Evolutionary conservation across 2,888 invertebrate species (phyloP), one percentile per base, ranked within the genome.

Genomic region (Bombylius major): DNA sequence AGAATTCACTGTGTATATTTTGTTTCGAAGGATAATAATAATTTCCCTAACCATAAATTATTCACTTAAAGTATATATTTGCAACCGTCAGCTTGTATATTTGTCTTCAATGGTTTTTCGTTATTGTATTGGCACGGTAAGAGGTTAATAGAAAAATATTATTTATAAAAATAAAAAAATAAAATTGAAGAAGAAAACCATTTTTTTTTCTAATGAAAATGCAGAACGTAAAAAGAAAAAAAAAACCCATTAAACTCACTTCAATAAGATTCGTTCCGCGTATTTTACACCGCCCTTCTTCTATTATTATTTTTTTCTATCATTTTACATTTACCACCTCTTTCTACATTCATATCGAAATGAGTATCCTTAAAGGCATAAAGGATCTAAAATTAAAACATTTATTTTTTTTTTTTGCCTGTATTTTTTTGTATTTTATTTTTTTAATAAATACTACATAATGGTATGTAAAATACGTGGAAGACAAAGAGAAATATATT

Each of bases 31-130:
- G 49, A 6, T 50, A 45, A 47, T 42, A 55, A 55, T 55, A 55
- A 55, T 55, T 55, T 55, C 55, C 55, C 51, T 55, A 55, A 55
- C 47, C 55, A 55, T 55, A 55, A 55, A 55, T 55, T 55, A 55
- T 55, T 55, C 47, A 55, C 55, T 55, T 55, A 55, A 55, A 55
- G 14, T 55, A 33, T 55, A 23, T 23, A 55, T 39, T 51, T 11
- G 44, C 32, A 45, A 13, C 34, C 45, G 46, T n/a, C 31, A 14
- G 44, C 23, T 42, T 42, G 53, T 49, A 11, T 44, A 44, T 12
- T 44, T 13, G 5, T 44, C 13, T 44, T 44, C n/a, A 44, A 44
- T 44, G 23, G 23, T 23, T 23, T 23, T 23, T 23, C 23, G 23
- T 23, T 23, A 23, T 23, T 23, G 23, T 23, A 23, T 23, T 23